phyloP scores from a whole-genome alignment of 2,113 vertebrate genomes.

The Willisornis vidua region DNA sequence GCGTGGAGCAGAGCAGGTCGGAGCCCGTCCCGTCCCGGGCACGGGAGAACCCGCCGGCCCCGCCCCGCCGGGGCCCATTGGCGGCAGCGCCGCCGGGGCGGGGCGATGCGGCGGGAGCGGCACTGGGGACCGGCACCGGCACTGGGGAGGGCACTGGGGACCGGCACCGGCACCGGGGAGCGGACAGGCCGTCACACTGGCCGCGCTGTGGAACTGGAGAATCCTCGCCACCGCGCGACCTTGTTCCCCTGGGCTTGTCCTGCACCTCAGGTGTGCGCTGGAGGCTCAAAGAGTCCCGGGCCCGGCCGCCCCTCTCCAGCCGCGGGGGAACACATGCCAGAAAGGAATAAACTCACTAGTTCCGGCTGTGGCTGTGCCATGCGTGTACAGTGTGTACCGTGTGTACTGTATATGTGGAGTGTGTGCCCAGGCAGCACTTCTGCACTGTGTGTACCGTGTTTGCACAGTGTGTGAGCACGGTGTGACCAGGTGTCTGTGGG shows the following conservation, averaged over 20 bases:
- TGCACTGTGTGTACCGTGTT: rapidly evolving
- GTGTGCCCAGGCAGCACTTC: too few species aligned
- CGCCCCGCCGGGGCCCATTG: background rate
- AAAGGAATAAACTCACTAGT: background rate
- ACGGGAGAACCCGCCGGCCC: background rate
- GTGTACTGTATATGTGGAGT: too few species aligned
- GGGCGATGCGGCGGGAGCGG: background rate
- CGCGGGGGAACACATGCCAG: rapidly evolving
- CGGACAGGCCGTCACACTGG: background rate
- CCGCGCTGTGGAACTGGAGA: background rate
- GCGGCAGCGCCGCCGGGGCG: background rate
- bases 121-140: too few species aligned
- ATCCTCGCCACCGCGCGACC: background rate
- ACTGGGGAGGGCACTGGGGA: background rate
- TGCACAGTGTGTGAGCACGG: background rate
- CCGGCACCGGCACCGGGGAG: too few species aligned
- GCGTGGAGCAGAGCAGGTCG: background rate
- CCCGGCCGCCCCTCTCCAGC: too few species aligned
- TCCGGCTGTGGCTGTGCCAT: background rate
- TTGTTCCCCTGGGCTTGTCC: background rate
- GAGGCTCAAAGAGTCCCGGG: background rate
- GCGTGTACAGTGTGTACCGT: rapidly evolving
- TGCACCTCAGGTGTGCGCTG: background rate
- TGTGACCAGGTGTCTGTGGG: background rate
- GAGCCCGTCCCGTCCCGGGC: background rate